Conservation (phyloP, 2,113 vertebrate species). For the Calypte anna region DNA sequence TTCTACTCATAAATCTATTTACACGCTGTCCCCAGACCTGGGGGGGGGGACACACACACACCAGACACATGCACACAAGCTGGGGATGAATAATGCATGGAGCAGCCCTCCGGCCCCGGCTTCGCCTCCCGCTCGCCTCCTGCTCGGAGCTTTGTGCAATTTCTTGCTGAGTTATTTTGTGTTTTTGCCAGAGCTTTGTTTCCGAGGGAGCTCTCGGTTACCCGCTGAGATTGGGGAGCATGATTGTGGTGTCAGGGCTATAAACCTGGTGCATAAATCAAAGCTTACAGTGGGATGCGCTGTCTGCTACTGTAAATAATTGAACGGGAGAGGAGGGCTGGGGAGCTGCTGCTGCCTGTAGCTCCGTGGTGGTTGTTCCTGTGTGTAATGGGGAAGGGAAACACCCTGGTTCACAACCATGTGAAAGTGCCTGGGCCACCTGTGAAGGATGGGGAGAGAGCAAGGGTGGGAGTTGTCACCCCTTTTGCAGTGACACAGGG, state of each 20-base stretch:
- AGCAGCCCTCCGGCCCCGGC: conserved; percentile 15
- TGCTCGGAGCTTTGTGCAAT: neutral
- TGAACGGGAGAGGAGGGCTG: neutral
- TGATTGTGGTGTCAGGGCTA: conserved; percentile 24
- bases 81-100: conserved; percentile 51
- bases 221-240: conserved; percentile 20
- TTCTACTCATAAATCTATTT: conserved; percentile 64
- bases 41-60: neutral
- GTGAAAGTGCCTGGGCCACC: neutral
- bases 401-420: neutral
- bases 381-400: neutral
- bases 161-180: conserved; percentile 50
- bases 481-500: neutral
- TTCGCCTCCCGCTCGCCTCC: neutral
- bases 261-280: conserved; percentile 57
- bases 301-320: conserved; percentile 52
- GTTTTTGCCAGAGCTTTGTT: conserved; percentile 33
- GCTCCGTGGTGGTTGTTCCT: neutral
- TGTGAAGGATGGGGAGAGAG: neutral
- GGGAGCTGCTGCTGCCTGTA: neutral
- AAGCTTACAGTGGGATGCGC: neutral
- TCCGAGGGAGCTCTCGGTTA: neutral
- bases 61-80: neutral
- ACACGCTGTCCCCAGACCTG: conserved; percentile 33
- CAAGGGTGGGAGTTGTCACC: neutral